These are phyloP conservation scores for Tubulanus polymorphus DNA, from an alignment of 2,888 invertebrate genomes.

Conservation along the genomic window DNA sequence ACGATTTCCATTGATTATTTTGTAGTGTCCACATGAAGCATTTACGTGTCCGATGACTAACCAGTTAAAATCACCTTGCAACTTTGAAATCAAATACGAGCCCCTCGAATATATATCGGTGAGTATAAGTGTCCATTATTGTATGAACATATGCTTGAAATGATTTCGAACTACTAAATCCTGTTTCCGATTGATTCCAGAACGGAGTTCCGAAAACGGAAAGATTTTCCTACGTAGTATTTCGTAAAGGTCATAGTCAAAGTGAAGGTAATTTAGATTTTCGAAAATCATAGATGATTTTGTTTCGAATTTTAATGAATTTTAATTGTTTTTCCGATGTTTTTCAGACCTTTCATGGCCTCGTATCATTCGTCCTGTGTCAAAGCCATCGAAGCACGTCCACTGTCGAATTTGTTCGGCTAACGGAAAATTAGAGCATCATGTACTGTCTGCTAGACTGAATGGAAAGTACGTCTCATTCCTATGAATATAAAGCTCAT, in stretches of 20 bases:
- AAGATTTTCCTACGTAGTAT: slow-evolving; percentile 73
- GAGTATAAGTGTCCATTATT: neutral
- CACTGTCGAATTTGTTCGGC: slow-evolving; percentile 75
- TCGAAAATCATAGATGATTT: slow-evolving; percentile 9
- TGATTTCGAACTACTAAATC: too few species aligned
- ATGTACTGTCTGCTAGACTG: slow-evolving; percentile 71
- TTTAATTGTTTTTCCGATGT: neutral
- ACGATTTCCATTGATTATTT: slow-evolving; percentile 16
- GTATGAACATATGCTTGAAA: too few species aligned
- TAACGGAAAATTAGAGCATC: slow-evolving; percentile 69
- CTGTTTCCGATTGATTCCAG: too few species aligned
- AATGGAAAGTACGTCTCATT: slow-evolving; percentile 66
- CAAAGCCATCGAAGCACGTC: slow-evolving; percentile 67
- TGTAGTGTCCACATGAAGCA: slow-evolving; percentile 78
- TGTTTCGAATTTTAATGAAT: slow-evolving; percentile 2
- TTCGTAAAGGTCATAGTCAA: slow-evolving; percentile 66
- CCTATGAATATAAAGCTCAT: too few species aligned
- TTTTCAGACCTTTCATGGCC: slow-evolving; percentile 63
- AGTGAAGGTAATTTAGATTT: slow-evolving; percentile 15
- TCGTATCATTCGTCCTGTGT: slow-evolving; percentile 69
- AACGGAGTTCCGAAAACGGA: slow-evolving; percentile 53
- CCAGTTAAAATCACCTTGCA: slow-evolving; percentile 68
- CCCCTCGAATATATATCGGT: slow-evolving; percentile 34
- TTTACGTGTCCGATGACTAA: slow-evolving; percentile 69
- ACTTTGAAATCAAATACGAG: slow-evolving; percentile 65